Evolutionary conservation across 2,888 invertebrate genomes (phyloP), one percentile per base, ranked within the genome.

Genomic region (Piscicola geometra): DNA sequence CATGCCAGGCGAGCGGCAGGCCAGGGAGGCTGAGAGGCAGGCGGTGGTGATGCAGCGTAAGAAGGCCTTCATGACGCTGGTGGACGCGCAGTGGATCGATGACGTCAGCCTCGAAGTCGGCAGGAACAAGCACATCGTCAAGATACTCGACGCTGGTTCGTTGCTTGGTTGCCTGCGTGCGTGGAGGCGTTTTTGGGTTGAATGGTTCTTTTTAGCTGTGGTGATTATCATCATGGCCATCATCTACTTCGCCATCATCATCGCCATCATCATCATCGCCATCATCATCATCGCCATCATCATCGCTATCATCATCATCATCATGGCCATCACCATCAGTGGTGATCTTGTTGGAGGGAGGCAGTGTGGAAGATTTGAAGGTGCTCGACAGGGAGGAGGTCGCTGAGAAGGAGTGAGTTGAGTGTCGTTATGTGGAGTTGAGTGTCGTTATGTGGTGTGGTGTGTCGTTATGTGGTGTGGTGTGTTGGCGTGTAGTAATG

Each of bases 1-100:
- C 85, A 98, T 98, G 86, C 99, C 99, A 1, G 94, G 95, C 86
- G 97, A 98, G 84, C 93, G 93, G 74, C 89, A 92, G 47, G 94
- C 92, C 85, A 88, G 93, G 76, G 93, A 92, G 85, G 92, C 93
- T 28, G 95, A 96, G 83, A 93, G 94, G 82, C 87, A 91, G 76
- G 87, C 91, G 91, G 81, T 83, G 28, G 80, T 86, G 73, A 80
- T 82, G 91, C 91, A 90, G 87, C 91, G 99, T 0, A 90, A 94
- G 21, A 90, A 91, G 80, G 93, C 95, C 0, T 98, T 96, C 85
- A 86, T 92, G 82, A 93, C 94, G 78, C 86, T 97, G 73, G 79
- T 83, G 76, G 89, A 91, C 1, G 88, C 87, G 60, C 91, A 89
- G 1, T 89, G 90, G 81, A 88, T 97, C 68, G 91, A 92, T 77